Evolutionary conservation across 2,888 invertebrate species (phyloP).

Genomic region (Glaucopsyche alexis): DNA sequence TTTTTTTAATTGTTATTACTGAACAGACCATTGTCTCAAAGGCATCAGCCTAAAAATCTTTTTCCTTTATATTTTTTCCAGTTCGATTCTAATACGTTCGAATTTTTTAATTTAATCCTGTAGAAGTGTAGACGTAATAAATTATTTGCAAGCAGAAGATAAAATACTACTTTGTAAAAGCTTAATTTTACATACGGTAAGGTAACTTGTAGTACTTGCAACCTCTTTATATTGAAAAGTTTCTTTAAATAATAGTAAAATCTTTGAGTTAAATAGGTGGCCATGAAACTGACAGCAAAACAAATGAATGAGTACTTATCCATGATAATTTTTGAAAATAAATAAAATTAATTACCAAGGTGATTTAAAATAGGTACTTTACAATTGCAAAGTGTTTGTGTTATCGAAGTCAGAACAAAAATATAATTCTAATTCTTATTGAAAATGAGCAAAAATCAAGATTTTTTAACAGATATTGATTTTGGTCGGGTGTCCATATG

Average conservation of each 20-base stretch:
- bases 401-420: too few relatives aligned
- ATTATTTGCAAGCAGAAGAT: too few relatives aligned
- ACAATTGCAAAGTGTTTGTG: background rate
- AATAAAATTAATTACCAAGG: conserved; percentile 55
- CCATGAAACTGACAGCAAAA: background rate
- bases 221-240: too few relatives aligned
- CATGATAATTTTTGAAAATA: conserved; percentile 38
- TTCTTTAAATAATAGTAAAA: too few relatives aligned
- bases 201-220: too few relatives aligned
- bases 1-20: background rate
- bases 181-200: too few relatives aligned
- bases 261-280: too few relatives aligned
- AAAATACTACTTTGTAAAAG: too few relatives aligned
- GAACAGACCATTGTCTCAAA: background rate
- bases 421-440: background rate
- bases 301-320: background rate
- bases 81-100: too few relatives aligned
- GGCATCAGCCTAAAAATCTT: background rate
- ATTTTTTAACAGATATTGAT: conserved; percentile 31
- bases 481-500: conserved; percentile 33
- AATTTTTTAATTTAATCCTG: too few relatives aligned
- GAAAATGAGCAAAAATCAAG: conserved; percentile 33
- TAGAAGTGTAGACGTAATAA: too few relatives aligned
- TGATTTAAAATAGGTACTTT: conserved; percentile 42
- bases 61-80: background rate